Conservation (phyloP, 2,797 vertebrate species). For the Lithobates sylvaticus region DNA sequence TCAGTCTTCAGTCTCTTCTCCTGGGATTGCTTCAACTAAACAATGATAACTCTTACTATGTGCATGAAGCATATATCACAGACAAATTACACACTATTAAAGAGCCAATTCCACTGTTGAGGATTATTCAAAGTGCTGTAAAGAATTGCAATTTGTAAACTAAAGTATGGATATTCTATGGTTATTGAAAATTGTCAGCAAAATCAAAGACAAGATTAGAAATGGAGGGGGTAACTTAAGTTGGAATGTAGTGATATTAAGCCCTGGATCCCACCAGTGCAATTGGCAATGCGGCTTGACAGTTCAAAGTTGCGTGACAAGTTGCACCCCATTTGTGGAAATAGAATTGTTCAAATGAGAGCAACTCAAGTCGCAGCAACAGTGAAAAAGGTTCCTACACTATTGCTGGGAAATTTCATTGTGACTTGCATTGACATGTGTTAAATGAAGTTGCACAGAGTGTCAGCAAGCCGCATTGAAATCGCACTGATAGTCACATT, state of each 20-base stretch:
- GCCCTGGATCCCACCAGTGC: too few relatives aligned
- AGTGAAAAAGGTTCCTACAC: too few relatives aligned
- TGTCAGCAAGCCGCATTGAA: too few relatives aligned
- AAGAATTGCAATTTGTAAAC: slow-evolving; percentile 16
- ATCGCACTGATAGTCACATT: too few relatives aligned
- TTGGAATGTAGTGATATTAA: neutral
- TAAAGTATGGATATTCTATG: neutral
- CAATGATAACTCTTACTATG: slow-evolving; percentile 31
- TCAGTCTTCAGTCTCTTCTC: neutral
- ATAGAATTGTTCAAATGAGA: too few relatives aligned
- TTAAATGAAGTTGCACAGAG: too few relatives aligned
- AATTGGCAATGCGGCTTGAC: too few relatives aligned
- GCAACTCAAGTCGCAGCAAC: too few relatives aligned
- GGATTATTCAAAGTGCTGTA: neutral
- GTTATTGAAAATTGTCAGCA: neutral
- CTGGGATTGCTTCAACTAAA: slow-evolving; percentile 40
- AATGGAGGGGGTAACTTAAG: neutral
- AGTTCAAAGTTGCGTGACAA: too few relatives aligned
- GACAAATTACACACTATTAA: slow-evolving; percentile 4
- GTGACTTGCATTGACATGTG: too few relatives aligned
- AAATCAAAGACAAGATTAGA: neutral
- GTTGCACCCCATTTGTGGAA: too few relatives aligned
- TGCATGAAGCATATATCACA: slow-evolving; percentile 17
- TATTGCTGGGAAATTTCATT: too few relatives aligned
- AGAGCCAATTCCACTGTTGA: slow-evolving; percentile 18